phyloP scores from a whole-genome alignment of 2,888 invertebrate genomes.

The Temnothorax unifasciatus region DNA sequence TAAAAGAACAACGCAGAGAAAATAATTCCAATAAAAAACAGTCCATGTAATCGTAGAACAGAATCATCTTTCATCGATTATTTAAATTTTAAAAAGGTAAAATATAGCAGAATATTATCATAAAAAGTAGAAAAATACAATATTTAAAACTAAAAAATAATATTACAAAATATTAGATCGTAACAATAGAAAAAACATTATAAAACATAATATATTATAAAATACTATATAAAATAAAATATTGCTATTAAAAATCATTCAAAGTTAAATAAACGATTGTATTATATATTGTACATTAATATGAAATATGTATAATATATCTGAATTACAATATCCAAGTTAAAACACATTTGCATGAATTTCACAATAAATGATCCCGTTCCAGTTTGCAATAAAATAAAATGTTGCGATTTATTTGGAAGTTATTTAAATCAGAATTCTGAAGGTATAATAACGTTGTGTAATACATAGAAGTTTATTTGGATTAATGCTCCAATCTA shows the following conservation, averaged over 20 bases:
- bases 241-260: background rate
- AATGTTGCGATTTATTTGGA: background rate
- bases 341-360: background rate
- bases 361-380: background rate
- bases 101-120: background rate
- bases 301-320: background rate
- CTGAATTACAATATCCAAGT: background rate
- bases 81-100: background rate
- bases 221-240: background rate
- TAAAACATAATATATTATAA: background rate
- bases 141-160: background rate
- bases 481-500: constrained; percentile 5
- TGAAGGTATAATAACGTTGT: background rate
- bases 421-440: constrained; percentile 11
- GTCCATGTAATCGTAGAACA: background rate
- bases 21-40: background rate
- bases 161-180: background rate
- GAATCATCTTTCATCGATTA: background rate
- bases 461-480: constrained; percentile 8
- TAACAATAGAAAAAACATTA: background rate
- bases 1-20: background rate
- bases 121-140: background rate
- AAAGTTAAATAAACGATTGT: background rate
- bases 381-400: background rate
- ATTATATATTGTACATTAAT: background rate